Conservation (phyloP, 2,888 invertebrate genomes). For the Eremobia ochroleuca region DNA sequence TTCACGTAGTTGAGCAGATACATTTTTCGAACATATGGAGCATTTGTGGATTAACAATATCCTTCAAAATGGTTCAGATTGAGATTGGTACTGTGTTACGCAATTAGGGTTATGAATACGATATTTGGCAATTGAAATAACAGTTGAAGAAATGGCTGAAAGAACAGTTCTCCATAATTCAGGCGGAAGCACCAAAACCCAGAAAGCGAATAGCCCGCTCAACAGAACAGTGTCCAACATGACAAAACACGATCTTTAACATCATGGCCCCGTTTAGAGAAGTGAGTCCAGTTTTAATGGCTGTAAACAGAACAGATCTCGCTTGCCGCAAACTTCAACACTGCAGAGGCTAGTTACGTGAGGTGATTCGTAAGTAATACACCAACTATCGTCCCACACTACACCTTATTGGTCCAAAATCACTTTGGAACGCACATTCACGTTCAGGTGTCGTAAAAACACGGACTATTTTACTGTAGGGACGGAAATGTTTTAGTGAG, state of each 20-base stretch:
- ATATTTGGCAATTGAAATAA: no score
- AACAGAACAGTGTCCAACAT: constrained; percentile 43
- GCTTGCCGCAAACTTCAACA: constrained; percentile 59
- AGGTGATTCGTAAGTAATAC: constrained; percentile 66
- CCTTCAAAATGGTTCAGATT: no score
- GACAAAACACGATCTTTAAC: constrained; percentile 58
- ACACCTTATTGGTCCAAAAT: constrained; percentile 75
- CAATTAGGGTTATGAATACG: neutral
- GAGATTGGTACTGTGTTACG: no score
- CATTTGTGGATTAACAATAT: no score
- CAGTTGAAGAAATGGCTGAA: no score
- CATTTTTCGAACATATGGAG: no score
- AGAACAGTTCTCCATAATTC: neutral
- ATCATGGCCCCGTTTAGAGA: constrained; percentile 66
- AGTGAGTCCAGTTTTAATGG: constrained; percentile 71
- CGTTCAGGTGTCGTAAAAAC: constrained; percentile 84
- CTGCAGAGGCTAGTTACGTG: constrained; percentile 58
- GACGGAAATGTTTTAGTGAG: constrained; percentile 86
- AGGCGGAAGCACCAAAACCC: neutral
- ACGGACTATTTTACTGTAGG: constrained; percentile 85
- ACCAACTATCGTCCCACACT: constrained; percentile 71
- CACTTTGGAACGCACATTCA: constrained; percentile 81
- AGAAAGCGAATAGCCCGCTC: constrained; percentile 26
- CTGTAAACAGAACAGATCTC: constrained; percentile 65
- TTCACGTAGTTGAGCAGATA: no score